Percentiles rank a stretch among this genome's conserved stretches.
Evolutionary conservation across 1,140 invertebrate species (phyloP).

Genomic region (Potamilus streckersoni): DNA sequence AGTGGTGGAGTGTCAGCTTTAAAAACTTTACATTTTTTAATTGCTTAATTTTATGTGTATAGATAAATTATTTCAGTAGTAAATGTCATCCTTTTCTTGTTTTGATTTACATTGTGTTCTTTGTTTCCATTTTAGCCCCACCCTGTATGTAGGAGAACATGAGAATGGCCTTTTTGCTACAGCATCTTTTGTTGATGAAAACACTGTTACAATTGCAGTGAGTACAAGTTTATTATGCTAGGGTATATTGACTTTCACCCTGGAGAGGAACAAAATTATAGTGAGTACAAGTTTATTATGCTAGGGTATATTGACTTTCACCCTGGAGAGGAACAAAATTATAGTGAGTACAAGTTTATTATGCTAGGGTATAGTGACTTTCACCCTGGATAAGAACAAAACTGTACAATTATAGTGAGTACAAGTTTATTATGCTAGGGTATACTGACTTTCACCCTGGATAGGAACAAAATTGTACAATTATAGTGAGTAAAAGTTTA

Average conservation of each 20-base stretch:
- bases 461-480: slow-evolving; percentile 79
- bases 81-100: no score
- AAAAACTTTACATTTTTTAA: no score
- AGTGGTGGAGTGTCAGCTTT: no score
- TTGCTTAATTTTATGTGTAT: no score
- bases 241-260: slow-evolving; percentile 57
- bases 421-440: not conserved
- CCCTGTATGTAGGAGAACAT: slow-evolving; percentile 93
- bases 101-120: no score
- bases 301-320: no score
- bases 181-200: slow-evolving; percentile 89
- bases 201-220: slow-evolving; percentile 70
- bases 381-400: no score
- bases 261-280: slow-evolving; percentile 84
- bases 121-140: slow-evolving; percentile 76
- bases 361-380: no score
- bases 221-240: slow-evolving; percentile 40
- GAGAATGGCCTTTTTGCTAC: slow-evolving; percentile 89
- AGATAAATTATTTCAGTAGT: no score
- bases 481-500: slow-evolving; percentile 65
- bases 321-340: slow-evolving; percentile 85
- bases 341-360: slow-evolving; percentile 58
- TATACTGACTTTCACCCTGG: slow-evolving; percentile 71
- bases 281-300: slow-evolving; percentile 57
- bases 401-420: no score